Percentiles rank a stretch among this genome's conserved stretches.
These are phyloP conservation scores for Uria aalge DNA, from an alignment of 2,113 vertebrate genomes.

Conservation along the genomic window DNA sequence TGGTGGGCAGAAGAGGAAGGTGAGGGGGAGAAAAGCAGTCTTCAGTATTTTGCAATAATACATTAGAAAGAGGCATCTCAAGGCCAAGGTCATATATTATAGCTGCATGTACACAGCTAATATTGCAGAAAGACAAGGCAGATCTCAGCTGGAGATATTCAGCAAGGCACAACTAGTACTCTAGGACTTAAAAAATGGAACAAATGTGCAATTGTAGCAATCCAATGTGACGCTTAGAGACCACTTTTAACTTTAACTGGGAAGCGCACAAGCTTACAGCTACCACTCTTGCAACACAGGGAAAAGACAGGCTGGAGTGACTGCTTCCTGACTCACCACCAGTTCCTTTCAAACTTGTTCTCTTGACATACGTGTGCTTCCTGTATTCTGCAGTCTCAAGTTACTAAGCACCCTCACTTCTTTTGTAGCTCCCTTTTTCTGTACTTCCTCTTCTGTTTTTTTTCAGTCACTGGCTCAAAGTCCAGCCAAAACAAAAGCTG, in stretches of 20 bases:
- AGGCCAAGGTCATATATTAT: not conserved
- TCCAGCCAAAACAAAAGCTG: not conserved
- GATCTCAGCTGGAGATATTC: not conserved
- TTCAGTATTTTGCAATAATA: not conserved
- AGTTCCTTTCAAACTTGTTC: not conserved
- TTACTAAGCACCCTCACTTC: not conserved
- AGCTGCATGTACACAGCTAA: not conserved
- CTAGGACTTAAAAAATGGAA: not conserved
- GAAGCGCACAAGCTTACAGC: not conserved
- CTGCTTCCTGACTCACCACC: not conserved
- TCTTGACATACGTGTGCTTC: not conserved
- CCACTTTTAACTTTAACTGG: not conserved
- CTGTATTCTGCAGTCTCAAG: not conserved
- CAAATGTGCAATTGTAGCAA: not conserved
- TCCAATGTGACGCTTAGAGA: fast-evolving
- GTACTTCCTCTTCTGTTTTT: not conserved
- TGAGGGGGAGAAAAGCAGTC: not conserved
- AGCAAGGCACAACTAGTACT: not conserved
- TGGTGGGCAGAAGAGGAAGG: not conserved
- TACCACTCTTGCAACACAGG: not conserved
- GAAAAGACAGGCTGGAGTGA: not conserved
- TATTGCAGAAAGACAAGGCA: not conserved
- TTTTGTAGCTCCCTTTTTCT: not conserved
- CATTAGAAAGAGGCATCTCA: not conserved
- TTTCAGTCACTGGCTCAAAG: not conserved